phyloP scores from a whole-genome alignment of 2,113 vertebrate genomes.

The human (Homo sapiens) region GRCh38 chr11:34575001-34575500 shows the following conservation, averaged over 20 bases:
- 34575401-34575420: neutral
- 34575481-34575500: neutral
- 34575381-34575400: neutral
- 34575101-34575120: too few species aligned
- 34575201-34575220: neutral
- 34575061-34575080: too few species aligned
- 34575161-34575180: neutral
- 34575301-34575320: neutral
- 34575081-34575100: too few species aligned
- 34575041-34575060: too few species aligned
- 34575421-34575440: neutral
- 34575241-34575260: neutral
- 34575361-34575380: neutral
- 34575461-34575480: neutral
- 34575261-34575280: neutral
- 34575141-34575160: neutral
- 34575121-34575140: neutral
- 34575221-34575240: neutral
- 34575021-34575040: too few species aligned
- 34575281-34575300: neutral
- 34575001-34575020: too few species aligned
- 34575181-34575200: neutral
- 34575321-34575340: neutral
- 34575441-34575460: neutral
- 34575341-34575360: neutral